Evolutionary conservation across 2,113 vertebrate species (phyloP), one percentile per base, ranked within the genome.

Genomic region (Chrysochloris asiatica): DNA sequence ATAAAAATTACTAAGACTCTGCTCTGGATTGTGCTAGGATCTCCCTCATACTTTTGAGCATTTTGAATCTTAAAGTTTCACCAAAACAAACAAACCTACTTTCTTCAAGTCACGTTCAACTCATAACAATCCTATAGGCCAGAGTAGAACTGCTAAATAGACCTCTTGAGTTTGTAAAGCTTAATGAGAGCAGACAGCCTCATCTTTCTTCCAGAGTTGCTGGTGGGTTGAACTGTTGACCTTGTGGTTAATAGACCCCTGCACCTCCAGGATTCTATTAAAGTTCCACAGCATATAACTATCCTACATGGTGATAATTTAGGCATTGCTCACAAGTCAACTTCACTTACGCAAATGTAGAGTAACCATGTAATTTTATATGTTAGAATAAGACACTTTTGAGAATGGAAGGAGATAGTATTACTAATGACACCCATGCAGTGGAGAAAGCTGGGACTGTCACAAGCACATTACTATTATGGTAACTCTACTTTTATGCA

Each of bases 11-110:
- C 28, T 54, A 50, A 76, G 48, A 69, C 59, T 5, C 28, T 80
- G 1, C 0, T 72, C n/a, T n/a, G n/a, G n/a, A n/a, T 83, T 72
- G 52, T 61, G 24, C 33, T 65, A 71, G 50, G n/a, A 13, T 12
- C 28, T 67, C 2, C 9, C 19, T 50, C 26, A 56, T 61, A 43
- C 48, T 80, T 90, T 71, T 78, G 54, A 63, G 33, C 92, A n/a
- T 91, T 45, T 88, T 88, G 56, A 81, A 56, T 67, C 45, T 67
- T 92, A 80, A 79, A 11, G 1, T 83, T 90, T 36, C 65, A 45
- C 3, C n/a, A n/a, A n/a, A n/a, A n/a, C n/a, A n/a, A n/a, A n/a
- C n/a, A n/a, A n/a, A n/a, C n/a, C n/a, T n/a, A n/a, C n/a, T n/a
- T n/a, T n/a, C n/a, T n/a, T n/a, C n/a, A n/a, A n/a, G n/a, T n/a